phyloP scores from a whole-genome alignment of 2,797 vertebrate genomes.

The Sebastes kiyomatsui region DNA sequence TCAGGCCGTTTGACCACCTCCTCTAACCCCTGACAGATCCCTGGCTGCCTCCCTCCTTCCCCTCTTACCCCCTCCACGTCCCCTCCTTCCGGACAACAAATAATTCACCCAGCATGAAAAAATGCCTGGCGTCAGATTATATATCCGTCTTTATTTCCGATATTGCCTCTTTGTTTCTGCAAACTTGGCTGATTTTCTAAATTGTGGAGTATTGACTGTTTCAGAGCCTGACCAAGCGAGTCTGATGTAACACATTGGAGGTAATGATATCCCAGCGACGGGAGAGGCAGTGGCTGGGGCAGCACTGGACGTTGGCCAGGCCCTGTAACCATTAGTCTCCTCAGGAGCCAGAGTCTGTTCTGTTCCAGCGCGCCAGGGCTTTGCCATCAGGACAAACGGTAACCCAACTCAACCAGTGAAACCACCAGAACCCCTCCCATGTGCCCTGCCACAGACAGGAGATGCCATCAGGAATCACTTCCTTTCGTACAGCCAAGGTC shows the following conservation, averaged over 20 bases:
- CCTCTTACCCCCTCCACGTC: slow-evolving; percentile 11
- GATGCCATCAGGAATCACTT: slow-evolving; percentile 48
- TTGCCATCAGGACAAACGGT: slow-evolving; percentile 62
- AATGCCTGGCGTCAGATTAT: slow-evolving; percentile 78
- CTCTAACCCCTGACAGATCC: slow-evolving; percentile 70
- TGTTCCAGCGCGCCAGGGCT: slow-evolving; percentile 49
- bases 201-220: slow-evolving; percentile 84
- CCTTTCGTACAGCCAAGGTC: slow-evolving; percentile 57
- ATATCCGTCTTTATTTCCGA: slow-evolving; percentile 84
- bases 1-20: slow-evolving; percentile 70
- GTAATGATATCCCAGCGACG: slow-evolving; percentile 79
- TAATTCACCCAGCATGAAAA: slow-evolving; percentile 74
- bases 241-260: slow-evolving; percentile 79
- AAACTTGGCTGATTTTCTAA: slow-evolving; percentile 86
- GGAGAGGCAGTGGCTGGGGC: slow-evolving; percentile 65
- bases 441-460: slow-evolving; percentile 56
- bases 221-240: slow-evolving; percentile 79
- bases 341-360: slow-evolving; percentile 62
- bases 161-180: slow-evolving; percentile 84
- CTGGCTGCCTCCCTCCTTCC: slow-evolving; percentile 37
- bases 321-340: slow-evolving; percentile 77
- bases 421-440: slow-evolving; percentile 55
- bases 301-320: slow-evolving; percentile 76
- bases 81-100: slow-evolving; percentile 75
- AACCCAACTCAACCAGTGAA: slow-evolving; percentile 75